Percentiles rank a stretch among this genome's conserved stretches.
Evolutionary conservation across 2,888 invertebrate genomes (phyloP).

Genomic region (Yponomeuta plumbellus): DNA sequence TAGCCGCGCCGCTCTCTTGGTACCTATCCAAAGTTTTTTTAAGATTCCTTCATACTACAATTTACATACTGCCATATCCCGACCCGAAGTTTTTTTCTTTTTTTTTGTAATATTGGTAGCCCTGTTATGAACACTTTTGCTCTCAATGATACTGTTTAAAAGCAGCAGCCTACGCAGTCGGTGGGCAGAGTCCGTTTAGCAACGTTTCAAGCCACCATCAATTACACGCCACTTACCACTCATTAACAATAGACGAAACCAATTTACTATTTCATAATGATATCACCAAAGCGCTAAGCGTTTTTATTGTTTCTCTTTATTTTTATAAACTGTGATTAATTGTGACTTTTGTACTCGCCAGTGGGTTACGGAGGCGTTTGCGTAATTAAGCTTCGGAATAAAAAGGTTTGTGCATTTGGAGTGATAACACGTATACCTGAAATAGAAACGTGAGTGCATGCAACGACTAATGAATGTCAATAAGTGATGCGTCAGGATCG

Average conservation of each 20-base stretch:
- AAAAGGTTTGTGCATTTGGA: neutral
- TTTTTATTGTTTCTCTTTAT: neutral
- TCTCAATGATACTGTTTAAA: slow-evolving; percentile 15
- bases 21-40: too few relatives aligned
- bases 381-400: neutral
- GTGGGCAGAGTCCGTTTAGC: slow-evolving; percentile 57
- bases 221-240: slow-evolving; percentile 46
- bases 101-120: too few relatives aligned
- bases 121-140: neutral
- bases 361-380: neutral
- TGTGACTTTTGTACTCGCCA: slow-evolving; percentile 6
- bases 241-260: slow-evolving; percentile 21
- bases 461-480: too few relatives aligned
- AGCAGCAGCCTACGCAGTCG: slow-evolving; percentile 43
- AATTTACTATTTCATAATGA: slow-evolving; percentile 20
- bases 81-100: neutral
- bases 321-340: neutral
- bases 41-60: too few relatives aligned
- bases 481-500: too few relatives aligned
- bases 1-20: too few relatives aligned
- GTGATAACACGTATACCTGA: too few relatives aligned
- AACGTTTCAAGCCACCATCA: slow-evolving; percentile 55
- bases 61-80: too few relatives aligned
- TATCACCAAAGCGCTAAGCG: neutral
- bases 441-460: too few relatives aligned